Evolutionary conservation across 2,888 invertebrate genomes (phyloP), one percentile per base, ranked within the genome.

Genomic region (Dynastes hyllus): DNA sequence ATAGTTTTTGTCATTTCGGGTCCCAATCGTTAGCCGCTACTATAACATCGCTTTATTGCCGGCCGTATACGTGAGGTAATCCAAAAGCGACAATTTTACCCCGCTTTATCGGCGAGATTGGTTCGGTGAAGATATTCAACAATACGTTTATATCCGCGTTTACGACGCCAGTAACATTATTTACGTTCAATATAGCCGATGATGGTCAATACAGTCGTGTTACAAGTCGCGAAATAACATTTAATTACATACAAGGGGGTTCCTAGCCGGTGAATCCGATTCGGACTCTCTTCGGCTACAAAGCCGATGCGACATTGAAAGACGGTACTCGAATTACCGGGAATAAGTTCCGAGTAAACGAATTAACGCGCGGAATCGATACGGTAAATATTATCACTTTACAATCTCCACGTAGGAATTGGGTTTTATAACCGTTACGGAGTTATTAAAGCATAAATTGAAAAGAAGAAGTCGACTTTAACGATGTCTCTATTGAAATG

Each of bases 221-320:
- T 37, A 32, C 16, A 16, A 16, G 11, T 29, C 27, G 45, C 73
- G 58, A 58, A 58, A 40, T 73, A 58, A 73, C 55, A 37, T 58
- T 73, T 73, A 73, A 73, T 73, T 73, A 53, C 53, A 29, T 53
- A 27, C 22, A 70, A 70, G 32, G 70, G 8, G 58, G 58, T 58
- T 73, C 11, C 13, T 69, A 51, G 29, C 50, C 22, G 66, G 11
- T 51, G 29, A 51, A 51, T 69, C 58, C 22, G 37, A 58, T 73
- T 73, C 11, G 27, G 8, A 73, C 9, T 11, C 22, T 40, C 27
- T 55, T 6, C 45, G 51, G 69, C 9, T 51, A n/a, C 51, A 5
- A 22, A 22, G 29, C 32, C 11, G 32, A n/a, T 29, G 13, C 5
- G 53, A 8, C 0, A 11, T 11, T 45, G 45, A 45, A 11, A 45